Base-by-base conservation (phyloP, 2,797 vertebrate species). In the Chromis chromis region DNA sequence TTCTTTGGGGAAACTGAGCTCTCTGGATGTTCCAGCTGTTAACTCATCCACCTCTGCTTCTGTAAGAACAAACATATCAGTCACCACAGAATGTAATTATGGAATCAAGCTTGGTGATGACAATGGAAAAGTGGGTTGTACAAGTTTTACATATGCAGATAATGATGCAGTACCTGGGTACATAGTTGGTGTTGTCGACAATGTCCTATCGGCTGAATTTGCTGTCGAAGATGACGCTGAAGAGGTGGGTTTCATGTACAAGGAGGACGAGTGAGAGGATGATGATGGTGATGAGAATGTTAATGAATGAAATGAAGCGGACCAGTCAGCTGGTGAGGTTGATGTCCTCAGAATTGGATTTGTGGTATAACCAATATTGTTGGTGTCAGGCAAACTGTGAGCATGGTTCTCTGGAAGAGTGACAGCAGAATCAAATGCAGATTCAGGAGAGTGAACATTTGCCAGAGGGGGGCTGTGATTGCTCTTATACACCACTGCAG, bases 41-140 rank as follows among this genome's bases (percentile, higher is more conserved):
- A 93, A 81, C 73, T 95, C 95, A 80, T 94, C 94, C 82, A 80
- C 85, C 78, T 92, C 88, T 78, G 86, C 84, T 88, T 93, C 98
- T 99, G 96, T 83, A 96, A 95, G 90, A 96, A 93, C 92, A 95
- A 86, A 92, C 14, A 84, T 86, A 91, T 91, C 88, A 86, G 91
- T 93, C 89, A 93, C 54, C 55, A 73, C 31, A 39, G 50, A 66
- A 67, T 61, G 31, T 61, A 74, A 39, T 36, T 67, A 76, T 17
- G 31, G 70, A 33, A 24, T 78, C 39, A 78, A 60, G 79, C 53
- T 59, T 40, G 81, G 55, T 12, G 70, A 67, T 50, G 27, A 60
- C 8, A 67, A 63, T 52, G 65, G 13, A 56, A 46, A 73, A 17
- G 49, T 49, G 84, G 91, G 70, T 78, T 49, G 46, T 22, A 11